Base-by-base conservation (phyloP, 2,888 invertebrate species). In the Dicyrtomina minuta region DNA sequence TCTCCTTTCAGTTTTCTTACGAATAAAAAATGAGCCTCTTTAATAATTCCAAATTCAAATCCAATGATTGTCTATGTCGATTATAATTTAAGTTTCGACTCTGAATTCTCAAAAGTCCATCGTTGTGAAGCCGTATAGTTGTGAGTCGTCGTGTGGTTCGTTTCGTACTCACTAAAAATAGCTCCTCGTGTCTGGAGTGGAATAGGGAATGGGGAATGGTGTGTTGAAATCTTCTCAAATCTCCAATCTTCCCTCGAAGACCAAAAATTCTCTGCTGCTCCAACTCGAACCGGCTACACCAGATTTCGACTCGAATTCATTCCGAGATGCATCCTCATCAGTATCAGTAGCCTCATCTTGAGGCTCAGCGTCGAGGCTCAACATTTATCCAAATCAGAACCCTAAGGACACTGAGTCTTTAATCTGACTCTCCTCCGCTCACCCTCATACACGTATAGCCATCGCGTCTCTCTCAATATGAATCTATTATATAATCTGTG, bases 211-310 rank as follows among this genome's bases (percentile, higher is more conserved):
- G 49, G 12, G 17, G 6, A 17, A n/a, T n/a, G n/a, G n/a, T n/a
- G n/a, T n/a, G n/a, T n/a, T n/a, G n/a, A n/a, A n/a, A n/a, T n/a
- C n/a, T n/a, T n/a, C n/a, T n/a, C n/a, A n/a, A n/a, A n/a, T n/a
- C n/a, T n/a, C n/a, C n/a, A n/a, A n/a, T n/a, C 33, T 8, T 33
- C 8, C 33, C 33, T 33, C 33, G 8, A 33, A 33, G 8, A 5
- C 33, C 33, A 3, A 33, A 61, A 44, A 51, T 62, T 8, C 33
- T 26, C 27, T 24, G 15, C 15, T n/a, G n/a, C n/a, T n/a, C n/a
- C n/a, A n/a, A n/a, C n/a, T 55, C 60, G 64, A 71, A 71, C 71
- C 71, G 71, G 68, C 71, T 66, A 64, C 53, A 68, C 71, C 55
- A 71, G 60, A 68, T 71, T 71, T 68, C 41, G 17, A 61, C 66